Evolutionary conservation across 30 jellyfish, hydroid and myxozoan genomes (phyloP), one percentile per base, ranked within the genome.

Genomic region (Euphysa ruthae): DNA sequence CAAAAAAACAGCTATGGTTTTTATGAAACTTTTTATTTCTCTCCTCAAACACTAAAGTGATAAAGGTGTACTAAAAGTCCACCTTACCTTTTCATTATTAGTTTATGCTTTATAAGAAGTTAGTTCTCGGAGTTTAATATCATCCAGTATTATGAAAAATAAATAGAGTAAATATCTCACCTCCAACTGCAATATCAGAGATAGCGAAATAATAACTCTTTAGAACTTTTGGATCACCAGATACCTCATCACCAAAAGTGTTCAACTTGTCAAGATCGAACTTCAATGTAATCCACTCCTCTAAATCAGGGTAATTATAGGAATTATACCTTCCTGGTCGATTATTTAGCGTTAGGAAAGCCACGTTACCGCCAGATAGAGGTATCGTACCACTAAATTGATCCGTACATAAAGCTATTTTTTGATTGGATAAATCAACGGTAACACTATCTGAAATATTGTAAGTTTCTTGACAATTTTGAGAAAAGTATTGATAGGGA

Each of bases 161-260:
- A 46, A 2, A 29, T 46, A 46, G 4, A 3, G 18, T 2, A 2
- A 46, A 3, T 18, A 2, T 3, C 77, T 14, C 34, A 68, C 80
- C 97, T 1, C 98, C 98, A 4, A 90, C 93, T 26, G 94, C 98
- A 55, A 81, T 44, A 51, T 90, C 94, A 4, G 98, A 90, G 12
- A 90, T 82, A 16, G 98, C 94, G 46, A 68, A 90, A 66, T 90
- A 90, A 58, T 90, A 90, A 64, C 98, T 90, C 66, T 93, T 79
- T 44, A 90, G 79, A 23, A 90, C 98, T 32, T 90, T 70, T n/a
- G 93, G 94, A 62, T 90, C 98, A 5, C 98, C 94, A 51, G 81
- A 90, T 6, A 81, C 98, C 50, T 81, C 98, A 69, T 90, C 98
- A 0, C 98, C 98, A 52, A 90, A 90, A 0, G 98, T 90, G 56